These are phyloP conservation scores for Drosophila paucipuncta DNA, from an alignment of 2,888 invertebrate species.

Conservation along the genomic window DNA sequence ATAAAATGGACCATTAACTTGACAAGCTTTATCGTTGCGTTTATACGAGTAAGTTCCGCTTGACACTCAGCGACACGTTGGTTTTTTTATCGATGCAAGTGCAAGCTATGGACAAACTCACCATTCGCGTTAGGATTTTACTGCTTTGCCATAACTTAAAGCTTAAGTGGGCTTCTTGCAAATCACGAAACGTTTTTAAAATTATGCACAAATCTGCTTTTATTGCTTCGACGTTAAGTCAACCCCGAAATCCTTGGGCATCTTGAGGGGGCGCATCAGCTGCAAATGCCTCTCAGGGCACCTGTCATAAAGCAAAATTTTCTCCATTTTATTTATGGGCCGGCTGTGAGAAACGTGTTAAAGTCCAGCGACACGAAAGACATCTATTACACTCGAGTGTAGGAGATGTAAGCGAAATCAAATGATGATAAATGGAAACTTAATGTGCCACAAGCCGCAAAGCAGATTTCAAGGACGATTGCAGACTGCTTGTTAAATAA, in stretches of 20 bases:
- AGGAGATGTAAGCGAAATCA: conserved; percentile 39
- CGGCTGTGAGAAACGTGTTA: neutral
- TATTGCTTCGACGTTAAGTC: conserved; percentile 41
- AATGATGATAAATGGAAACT: conserved; percentile 69
- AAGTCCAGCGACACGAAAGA: conserved; percentile 5
- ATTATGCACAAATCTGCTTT: conserved; percentile 74
- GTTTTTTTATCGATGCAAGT: conserved; percentile 19
- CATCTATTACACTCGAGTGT: conserved; percentile 6
- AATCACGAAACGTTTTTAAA: conserved; percentile 48
- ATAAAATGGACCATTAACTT: conserved; percentile 46
- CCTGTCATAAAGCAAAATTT: conserved; percentile 59
- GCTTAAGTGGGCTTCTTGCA: conserved; percentile 17
- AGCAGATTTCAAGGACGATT: neutral
- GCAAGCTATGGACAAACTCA: neutral
- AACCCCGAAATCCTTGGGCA: conserved; percentile 21
- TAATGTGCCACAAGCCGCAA: conserved; percentile 47
- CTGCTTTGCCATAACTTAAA: conserved; percentile 37
- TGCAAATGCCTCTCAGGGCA: conserved; percentile 38
- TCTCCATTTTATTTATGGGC: conserved; percentile 64
- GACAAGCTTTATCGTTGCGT: conserved; percentile 20
- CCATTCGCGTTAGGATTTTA: conserved; percentile 23
- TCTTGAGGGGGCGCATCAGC: conserved; percentile 23
- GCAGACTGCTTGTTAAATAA: conserved; percentile 31
- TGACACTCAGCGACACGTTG: conserved; percentile 9
- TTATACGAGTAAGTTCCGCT: conserved; percentile 7